phyloP scores from a whole-genome alignment of 2,888 invertebrate genomes.

The Schizotus pectinicornis region DNA sequence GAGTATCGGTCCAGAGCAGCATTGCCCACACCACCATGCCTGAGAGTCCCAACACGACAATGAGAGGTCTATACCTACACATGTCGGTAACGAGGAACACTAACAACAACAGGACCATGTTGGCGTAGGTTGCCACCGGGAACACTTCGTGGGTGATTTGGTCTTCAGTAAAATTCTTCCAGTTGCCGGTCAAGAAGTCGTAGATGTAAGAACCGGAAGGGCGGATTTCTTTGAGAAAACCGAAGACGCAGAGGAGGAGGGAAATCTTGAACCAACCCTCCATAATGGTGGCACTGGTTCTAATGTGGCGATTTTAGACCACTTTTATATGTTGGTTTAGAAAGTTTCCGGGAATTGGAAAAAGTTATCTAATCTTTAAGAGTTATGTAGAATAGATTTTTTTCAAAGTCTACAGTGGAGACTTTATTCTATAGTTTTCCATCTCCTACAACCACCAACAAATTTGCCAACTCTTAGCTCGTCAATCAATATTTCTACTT shows the following conservation, averaged over 20 bases:
- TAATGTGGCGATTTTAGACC: too few species aligned
- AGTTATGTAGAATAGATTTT: too few species aligned
- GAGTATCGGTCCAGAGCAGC: constrained; percentile 72
- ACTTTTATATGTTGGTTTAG: too few species aligned
- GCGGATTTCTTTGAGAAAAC: constrained; percentile 76
- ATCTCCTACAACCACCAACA: too few species aligned
- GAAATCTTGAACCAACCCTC: constrained; percentile 69
- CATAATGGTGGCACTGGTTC: constrained; percentile 2
- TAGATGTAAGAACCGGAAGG: constrained; percentile 82
- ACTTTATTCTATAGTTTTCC: too few species aligned
- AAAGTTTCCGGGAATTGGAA: too few species aligned
- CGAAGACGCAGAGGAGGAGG: constrained; percentile 74
- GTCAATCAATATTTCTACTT: too few species aligned
- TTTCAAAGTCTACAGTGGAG: too few species aligned
- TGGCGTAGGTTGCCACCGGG: constrained; percentile 83
- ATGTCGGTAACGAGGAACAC: constrained; percentile 84
- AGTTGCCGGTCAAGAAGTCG: constrained; percentile 72
- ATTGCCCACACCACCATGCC: constrained; percentile 75
- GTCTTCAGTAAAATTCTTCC: constrained; percentile 71
- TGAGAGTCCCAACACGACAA: constrained; percentile 76
- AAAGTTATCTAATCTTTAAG: too few species aligned
- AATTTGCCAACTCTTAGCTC: too few species aligned
- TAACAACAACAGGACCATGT: constrained; percentile 72
- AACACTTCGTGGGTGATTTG: constrained; percentile 77
- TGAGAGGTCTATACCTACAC: constrained; percentile 81